Percentiles rank a stretch among this genome's conserved stretches.
Evolutionary conservation across 2,113 vertebrate species (phyloP).

Genomic region (Labeo catla): DNA sequence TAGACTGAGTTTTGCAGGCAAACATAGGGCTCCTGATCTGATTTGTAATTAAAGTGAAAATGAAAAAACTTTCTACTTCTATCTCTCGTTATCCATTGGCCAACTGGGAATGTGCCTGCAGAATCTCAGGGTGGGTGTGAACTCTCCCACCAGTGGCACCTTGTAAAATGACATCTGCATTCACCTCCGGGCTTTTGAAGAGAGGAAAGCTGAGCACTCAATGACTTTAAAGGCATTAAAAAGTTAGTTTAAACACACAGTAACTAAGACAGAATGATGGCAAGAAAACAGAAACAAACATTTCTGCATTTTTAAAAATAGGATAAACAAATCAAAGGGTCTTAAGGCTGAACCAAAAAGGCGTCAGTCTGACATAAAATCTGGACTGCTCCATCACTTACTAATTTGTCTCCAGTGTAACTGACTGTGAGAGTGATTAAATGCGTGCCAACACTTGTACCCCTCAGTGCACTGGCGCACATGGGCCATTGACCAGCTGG

Average conservation of each 20-base stretch:
- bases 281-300: background rate
- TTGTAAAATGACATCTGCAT: slow-evolving; percentile 58
- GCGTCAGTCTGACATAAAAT: background rate
- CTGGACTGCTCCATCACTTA: background rate
- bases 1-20: background rate
- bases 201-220: slow-evolving; percentile 44
- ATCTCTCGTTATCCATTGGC: slow-evolving; percentile 29
- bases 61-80: background rate
- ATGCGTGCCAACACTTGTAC: slow-evolving; percentile 26
- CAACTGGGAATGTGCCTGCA: slow-evolving; percentile 48
- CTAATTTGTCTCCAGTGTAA: background rate
- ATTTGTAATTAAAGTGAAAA: background rate
- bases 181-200: slow-evolving; percentile 54
- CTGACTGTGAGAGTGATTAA: slow-evolving; percentile 29
- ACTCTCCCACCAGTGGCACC: slow-evolving; percentile 52
- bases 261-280: slow-evolving; percentile 23
- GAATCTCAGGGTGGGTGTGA: slow-evolving; percentile 57
- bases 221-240: slow-evolving; percentile 38
- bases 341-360: background rate
- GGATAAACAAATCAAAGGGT: background rate
- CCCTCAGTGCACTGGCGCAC: slow-evolving; percentile 9
- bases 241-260: slow-evolving; percentile 36
- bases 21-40: background rate
- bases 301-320: background rate
- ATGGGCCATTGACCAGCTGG: slow-evolving; percentile 27